Evolutionary conservation across 2,113 vertebrate genomes (phyloP), one percentile per base, ranked within the genome.

Genomic region (Pollachius pollachius): DNA sequence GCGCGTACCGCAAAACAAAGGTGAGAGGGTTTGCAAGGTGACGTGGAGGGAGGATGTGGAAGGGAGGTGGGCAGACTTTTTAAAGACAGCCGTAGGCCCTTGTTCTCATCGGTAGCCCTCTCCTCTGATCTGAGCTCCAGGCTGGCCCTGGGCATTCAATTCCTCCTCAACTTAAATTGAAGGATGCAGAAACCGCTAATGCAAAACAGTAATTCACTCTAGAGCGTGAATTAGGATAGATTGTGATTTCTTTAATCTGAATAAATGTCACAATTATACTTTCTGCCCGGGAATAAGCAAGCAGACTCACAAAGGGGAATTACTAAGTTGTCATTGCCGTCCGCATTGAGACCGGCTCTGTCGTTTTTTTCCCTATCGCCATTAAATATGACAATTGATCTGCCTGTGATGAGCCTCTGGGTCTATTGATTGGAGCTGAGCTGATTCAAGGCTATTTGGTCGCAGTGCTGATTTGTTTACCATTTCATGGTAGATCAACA

Each of bases 401-500:
- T 74, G 67, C 75, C 65, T 74, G 69, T 87, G 84, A 84, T 82
- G 82, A 84, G 65, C 74, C 63, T 77, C 69, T 67, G 58, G 81
- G 86, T 70, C 76, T 77, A 70, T 68, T 68, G 70, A 75, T 59
- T 74, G 81, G 62, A 65, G 67, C 85, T 72, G 73, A 81, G 76
- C 3, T 73, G 78, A 88, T 85, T 85, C 79, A 73, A 71, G 67
- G 72, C 67, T 65, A 73, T 77, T 73, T 66, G 48, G 72, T 72
- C 37, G 78, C 67, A 71, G 62, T 71, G 67, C 64, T 81, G 83
- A 79, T 81, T 84, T 78, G 78, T 84, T 86, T 83, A 79, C 79
- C 74, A 67, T 75, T 70, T 67, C 73, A 76, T 78, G 67, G 67
- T 67, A 81, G 82, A 89, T 84, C 17, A 19, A 59, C 19, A 19